phyloP scores from a whole-genome alignment of 2,797 vertebrate genomes.

The Coccyzus lansbergi region DNA sequence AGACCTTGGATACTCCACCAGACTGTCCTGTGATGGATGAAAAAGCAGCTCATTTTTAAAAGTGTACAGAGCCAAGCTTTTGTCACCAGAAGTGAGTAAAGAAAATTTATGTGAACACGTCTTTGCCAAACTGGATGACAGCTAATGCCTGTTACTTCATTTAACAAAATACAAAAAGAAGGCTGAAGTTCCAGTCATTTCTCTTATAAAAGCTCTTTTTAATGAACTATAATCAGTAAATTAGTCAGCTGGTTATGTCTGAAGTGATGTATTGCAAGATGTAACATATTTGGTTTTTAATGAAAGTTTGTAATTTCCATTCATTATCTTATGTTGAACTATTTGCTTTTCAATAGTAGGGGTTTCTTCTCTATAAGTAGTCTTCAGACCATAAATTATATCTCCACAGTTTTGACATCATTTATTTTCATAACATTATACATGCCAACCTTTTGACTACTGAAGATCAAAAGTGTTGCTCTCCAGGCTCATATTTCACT shows the following conservation, averaged over 20 bases:
- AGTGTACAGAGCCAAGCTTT: neutral
- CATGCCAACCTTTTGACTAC: conserved; percentile 76
- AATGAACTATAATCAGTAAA: neutral
- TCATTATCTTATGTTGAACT: conserved; percentile 27
- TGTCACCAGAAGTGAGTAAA: neutral
- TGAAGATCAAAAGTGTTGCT: conserved; percentile 78
- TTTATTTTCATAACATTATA: conserved; percentile 78
- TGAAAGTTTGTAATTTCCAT: conserved; percentile 9
- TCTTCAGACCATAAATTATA: conserved; percentile 71
- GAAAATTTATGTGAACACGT: neutral
- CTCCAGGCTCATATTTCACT: conserved; percentile 72
- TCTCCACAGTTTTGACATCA: conserved; percentile 70
- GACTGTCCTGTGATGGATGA: neutral
- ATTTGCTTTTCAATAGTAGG: conserved; percentile 16
- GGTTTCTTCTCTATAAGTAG: conserved; percentile 45
- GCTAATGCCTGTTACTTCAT: neutral
- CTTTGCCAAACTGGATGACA: neutral
- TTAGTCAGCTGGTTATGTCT: neutral
- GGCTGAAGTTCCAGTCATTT: neutral
- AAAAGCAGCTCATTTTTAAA: neutral
- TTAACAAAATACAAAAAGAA: neutral
- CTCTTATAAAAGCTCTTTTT: neutral
- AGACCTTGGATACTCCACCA: neutral
- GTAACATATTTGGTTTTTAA: neutral
- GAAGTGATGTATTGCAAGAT: neutral